phyloP scores from a whole-genome alignment of 1,140 invertebrate genomes.

The Scaptodrosophila lebanonensis region DNA sequence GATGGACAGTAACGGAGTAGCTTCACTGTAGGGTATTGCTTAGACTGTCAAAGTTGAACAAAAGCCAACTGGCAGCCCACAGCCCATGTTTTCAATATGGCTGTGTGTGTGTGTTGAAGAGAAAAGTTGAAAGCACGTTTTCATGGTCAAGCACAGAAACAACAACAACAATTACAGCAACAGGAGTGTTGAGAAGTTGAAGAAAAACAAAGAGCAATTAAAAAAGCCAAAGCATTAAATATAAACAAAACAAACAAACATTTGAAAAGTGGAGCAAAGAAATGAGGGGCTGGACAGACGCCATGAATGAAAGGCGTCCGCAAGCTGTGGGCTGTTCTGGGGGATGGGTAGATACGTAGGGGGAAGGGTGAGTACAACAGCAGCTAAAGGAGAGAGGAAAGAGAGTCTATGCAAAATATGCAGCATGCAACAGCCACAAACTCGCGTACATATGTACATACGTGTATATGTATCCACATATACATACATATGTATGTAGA shows the following conservation, averaged over 20 bases:
- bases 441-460: conserved; percentile 1
- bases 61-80: not conserved
- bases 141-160: conserved; percentile 2
- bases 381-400: not conserved
- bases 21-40: too few species aligned
- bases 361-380: conserved; percentile 4
- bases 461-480: conserved; percentile 7
- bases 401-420: conserved; percentile 15
- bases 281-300: conserved; percentile 15
- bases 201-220: not conserved
- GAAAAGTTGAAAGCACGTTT: conserved; percentile 10
- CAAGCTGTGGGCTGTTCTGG: conserved; percentile 51
- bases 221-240: conserved; percentile 5
- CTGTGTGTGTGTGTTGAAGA: too few species aligned
- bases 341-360: not conserved
- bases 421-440: conserved; percentile 28
- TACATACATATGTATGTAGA: conserved; percentile 26
- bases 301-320: conserved; percentile 57
- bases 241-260: conserved; percentile 8
- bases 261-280: not conserved
- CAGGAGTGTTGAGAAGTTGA: too few species aligned
- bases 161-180: too few species aligned
- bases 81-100: too few species aligned
- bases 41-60: not conserved
- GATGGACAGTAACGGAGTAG: too few species aligned